These are phyloP conservation scores for Mactra quadrangularis DNA, from an alignment of 1,140 invertebrate species.

Conservation along the genomic window DNA sequence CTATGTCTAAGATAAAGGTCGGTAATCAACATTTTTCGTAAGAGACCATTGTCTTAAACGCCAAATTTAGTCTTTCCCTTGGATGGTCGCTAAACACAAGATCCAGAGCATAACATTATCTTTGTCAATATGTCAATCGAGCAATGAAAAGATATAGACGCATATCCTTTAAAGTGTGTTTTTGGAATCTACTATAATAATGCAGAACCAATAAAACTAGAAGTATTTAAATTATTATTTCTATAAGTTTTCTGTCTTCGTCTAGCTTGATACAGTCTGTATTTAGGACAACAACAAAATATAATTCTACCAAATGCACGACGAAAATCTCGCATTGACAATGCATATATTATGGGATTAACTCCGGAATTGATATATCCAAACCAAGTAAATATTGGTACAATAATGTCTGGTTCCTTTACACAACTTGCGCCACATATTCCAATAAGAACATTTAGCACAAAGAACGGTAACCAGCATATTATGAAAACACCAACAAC, in stretches of 20 bases:
- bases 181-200: not conserved
- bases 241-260: slow-evolving; percentile 18
- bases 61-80: too few relatives aligned
- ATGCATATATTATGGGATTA: slow-evolving; percentile 86
- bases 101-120: too few relatives aligned
- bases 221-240: slow-evolving; percentile 31
- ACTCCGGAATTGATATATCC: slow-evolving; percentile 85
- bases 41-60: too few relatives aligned
- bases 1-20: too few relatives aligned
- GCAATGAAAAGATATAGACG: too few relatives aligned
- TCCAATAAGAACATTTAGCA: slow-evolving; percentile 92
- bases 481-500: slow-evolving; percentile 96
- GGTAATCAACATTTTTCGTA: too few relatives aligned
- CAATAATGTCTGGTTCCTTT: slow-evolving; percentile 76
- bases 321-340: slow-evolving; percentile 88
- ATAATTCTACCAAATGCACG: slow-evolving; percentile 88
- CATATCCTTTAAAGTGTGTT: too few relatives aligned
- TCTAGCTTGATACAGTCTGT: slow-evolving; percentile 68
- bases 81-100: too few relatives aligned
- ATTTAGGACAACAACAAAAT: slow-evolving; percentile 79
- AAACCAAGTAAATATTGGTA: slow-evolving; percentile 84
- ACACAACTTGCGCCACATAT: slow-evolving; percentile 87
- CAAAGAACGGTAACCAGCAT: slow-evolving; percentile 99
- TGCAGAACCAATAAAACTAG: slow-evolving; percentile 32
- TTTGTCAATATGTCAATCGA: too few relatives aligned